phyloP scores from a whole-genome alignment of 2,113 vertebrate species.

The Ardeotis arabs region DNA sequence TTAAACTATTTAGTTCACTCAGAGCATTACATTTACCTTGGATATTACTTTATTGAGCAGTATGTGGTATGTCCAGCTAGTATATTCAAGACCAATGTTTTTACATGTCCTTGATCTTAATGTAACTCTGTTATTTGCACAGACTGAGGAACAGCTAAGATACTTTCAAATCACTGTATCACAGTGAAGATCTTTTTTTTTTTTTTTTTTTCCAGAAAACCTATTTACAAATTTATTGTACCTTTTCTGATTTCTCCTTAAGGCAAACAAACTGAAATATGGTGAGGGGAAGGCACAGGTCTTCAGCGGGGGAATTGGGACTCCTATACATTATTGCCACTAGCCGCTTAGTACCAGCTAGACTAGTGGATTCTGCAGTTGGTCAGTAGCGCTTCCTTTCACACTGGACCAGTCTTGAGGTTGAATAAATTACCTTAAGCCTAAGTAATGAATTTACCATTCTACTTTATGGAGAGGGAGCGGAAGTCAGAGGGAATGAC shows the following conservation, averaged over 20 bases:
- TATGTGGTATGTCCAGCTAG: not conserved
- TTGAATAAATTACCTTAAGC: not conserved
- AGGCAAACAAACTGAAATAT: not conserved
- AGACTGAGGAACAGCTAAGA: not conserved
- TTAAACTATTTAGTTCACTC: not conserved
- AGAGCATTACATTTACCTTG: not conserved
- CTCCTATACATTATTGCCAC: not conserved
- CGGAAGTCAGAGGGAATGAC: not conserved
- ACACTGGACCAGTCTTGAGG: not conserved
- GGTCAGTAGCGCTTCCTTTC: not conserved
- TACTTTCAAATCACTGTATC: not conserved
- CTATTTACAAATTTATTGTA: not conserved
- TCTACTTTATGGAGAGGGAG: not conserved
- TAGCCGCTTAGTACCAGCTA: not conserved
- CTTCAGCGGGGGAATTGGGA: not conserved
- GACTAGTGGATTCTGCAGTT: not conserved
- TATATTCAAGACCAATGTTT: not conserved
- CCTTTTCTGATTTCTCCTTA: not conserved
- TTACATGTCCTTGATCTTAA: not conserved
- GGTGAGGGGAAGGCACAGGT: not conserved
- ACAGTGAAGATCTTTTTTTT: not conserved
- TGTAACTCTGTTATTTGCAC: not conserved
- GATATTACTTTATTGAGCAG: not conserved
- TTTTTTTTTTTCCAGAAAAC: not conserved
- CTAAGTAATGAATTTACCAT: not conserved